A percentile compares a stretch with the other conserved stretches of the same genome.
These are phyloP conservation scores for Drosophila anomelani DNA, from an alignment of 2,888 invertebrate species.

Conservation along the genomic window DNA sequence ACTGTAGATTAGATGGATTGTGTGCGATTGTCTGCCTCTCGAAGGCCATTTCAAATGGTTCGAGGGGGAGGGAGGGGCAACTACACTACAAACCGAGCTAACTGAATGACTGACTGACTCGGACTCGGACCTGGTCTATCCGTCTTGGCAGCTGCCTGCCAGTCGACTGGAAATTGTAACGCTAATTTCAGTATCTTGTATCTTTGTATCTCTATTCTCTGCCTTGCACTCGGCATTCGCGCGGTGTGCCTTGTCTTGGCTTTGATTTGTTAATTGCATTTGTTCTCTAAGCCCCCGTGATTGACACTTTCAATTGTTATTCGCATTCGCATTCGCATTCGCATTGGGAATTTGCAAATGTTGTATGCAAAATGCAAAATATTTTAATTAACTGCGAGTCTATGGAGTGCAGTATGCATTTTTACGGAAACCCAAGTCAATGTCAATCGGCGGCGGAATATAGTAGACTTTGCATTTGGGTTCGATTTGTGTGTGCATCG, in stretches of 20 bases:
- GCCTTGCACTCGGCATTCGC: background rate
- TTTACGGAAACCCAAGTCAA: slow-evolving; percentile 71
- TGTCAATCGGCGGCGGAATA: slow-evolving; percentile 48
- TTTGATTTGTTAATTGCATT: slow-evolving; percentile 73
- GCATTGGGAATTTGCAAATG: slow-evolving; percentile 28
- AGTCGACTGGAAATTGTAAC: slow-evolving; percentile 68
- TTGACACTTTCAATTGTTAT: slow-evolving; percentile 69
- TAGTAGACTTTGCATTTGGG: slow-evolving; percentile 28
- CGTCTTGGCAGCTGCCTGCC: slow-evolving; percentile 59
- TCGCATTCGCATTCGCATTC: slow-evolving; percentile 25
- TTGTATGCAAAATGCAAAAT: slow-evolving; percentile 35
- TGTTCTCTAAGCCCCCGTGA: slow-evolving; percentile 55
- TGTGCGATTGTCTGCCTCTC: slow-evolving; percentile 41
- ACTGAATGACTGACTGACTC: slow-evolving; percentile 43
- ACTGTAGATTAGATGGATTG: slow-evolving; percentile 66
- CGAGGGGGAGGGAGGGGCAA: slow-evolving; percentile 1
- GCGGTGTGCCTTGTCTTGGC: slow-evolving; percentile 43
- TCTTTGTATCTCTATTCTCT: slow-evolving; percentile 30
- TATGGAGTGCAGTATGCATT: slow-evolving; percentile 31
- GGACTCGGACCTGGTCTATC: slow-evolving; percentile 49
- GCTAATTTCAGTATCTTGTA: slow-evolving; percentile 61
- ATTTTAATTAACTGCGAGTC: slow-evolving; percentile 68
- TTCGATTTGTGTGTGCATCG: slow-evolving; percentile 1
- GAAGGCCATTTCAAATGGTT: slow-evolving; percentile 67
- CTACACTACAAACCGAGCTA: slow-evolving; percentile 17